These are phyloP conservation scores for Neosilurus hyrtlii DNA, from an alignment of 2,797 vertebrate species.

Conservation along the genomic window DNA sequence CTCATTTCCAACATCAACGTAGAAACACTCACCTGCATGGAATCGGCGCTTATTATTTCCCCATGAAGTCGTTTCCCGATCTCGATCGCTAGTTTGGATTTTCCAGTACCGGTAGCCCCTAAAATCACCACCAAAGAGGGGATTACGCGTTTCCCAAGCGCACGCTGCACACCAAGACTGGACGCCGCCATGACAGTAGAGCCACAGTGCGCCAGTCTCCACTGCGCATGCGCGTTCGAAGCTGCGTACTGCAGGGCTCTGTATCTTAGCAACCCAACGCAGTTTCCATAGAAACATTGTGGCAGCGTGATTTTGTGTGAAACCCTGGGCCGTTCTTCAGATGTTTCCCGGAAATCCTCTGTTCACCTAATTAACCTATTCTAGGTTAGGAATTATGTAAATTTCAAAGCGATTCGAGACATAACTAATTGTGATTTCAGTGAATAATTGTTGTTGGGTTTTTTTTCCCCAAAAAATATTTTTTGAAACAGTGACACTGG, in stretches of 20 bases:
- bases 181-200: constrained; percentile 74
- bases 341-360: background rate
- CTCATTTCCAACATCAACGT: background rate
- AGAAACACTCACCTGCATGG: constrained; percentile 85
- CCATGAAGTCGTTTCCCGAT: constrained; percentile 81
- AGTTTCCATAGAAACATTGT: constrained; percentile 58
- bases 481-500: background rate
- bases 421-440: background rate
- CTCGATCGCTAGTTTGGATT: constrained; percentile 88
- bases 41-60: constrained; percentile 92
- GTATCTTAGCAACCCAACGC: constrained; percentile 65
- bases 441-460: background rate
- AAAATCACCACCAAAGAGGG: constrained; percentile 88
- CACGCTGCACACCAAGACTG: constrained; percentile 60
- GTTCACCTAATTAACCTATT: background rate
- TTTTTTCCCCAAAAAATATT: background rate
- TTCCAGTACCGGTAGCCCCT: constrained; percentile 90
- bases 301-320: background rate
- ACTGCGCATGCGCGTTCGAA: constrained; percentile 62
- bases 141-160: constrained; percentile 54
- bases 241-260: constrained; percentile 34
- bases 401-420: background rate
- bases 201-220: background rate
- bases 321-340: background rate
- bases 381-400: background rate